Evolutionary conservation across 1,140 invertebrate species (phyloP), one percentile per base, ranked within the genome.

Genomic region (Nixonia krombeini): DNA sequence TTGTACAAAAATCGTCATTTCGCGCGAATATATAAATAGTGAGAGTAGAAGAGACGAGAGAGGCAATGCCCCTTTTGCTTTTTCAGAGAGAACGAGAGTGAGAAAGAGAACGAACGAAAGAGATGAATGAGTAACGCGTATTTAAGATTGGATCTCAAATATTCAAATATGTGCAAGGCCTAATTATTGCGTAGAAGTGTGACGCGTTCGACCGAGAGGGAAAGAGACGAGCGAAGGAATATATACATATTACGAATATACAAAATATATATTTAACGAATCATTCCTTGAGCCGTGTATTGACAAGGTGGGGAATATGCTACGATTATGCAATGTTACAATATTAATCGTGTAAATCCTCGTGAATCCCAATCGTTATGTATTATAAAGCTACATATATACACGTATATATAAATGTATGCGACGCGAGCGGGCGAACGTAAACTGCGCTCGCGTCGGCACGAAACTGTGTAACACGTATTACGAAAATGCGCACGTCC

Each of bases 281-380:
- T 83, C 82, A 84, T 84, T 84, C 80, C 82, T 79, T 75, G 75
- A 80, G 69, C 66, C 80, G 64, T 82, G 81, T 82, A 82, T 81
- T 75, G 72, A 75, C 21, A 29, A 40, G 10, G 50, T 33, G 37
- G 70, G 75, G 44, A 61, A 50, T 51, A 80, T n/a, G 79, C 55
- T 77, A 75, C 68, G 73, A 81, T 75, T 76, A 79, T 76, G 72
- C 75, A 82, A 82, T 76, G 75, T 77, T 78, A 79, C n/a, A 73
- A 73, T 80, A 77, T 56, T 83, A 77, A 53, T 81, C 70, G 75
- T 80, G 72, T 82, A 75, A 84, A 80, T 77, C 70, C 66, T 77
- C 74, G 76, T 81, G 70, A 83, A 79, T 73, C 75, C 74, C 72
- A 75, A n/a, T 76, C 79, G 79, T 82, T 79, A 76, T 80, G 73